A percentile compares a stretch with the other conserved stretches of the same genome.
Conservation (phyloP, 2,797 vertebrate genomes). For the Calcarius lapponicus region DNA sequence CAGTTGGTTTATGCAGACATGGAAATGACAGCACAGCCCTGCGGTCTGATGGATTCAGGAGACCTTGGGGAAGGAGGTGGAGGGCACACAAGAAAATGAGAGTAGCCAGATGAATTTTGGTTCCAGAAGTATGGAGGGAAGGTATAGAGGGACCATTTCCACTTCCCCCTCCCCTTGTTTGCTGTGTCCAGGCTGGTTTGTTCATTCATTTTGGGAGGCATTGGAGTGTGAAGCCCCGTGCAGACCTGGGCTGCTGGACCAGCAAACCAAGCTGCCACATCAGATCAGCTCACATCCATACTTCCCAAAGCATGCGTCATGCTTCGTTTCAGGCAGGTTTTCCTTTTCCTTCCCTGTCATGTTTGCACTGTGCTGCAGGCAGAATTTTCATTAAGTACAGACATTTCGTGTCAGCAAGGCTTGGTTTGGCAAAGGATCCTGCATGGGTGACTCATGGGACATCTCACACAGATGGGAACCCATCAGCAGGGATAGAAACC, state of each 20-base stretch:
- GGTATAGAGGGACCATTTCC: not conserved
- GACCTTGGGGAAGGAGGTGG: not conserved
- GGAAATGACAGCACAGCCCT: not conserved
- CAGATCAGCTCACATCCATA: not conserved
- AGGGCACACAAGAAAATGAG: not conserved
- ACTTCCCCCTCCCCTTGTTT: not conserved
- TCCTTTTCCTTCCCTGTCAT: not conserved
- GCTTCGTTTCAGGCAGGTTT: conserved; percentile 14
- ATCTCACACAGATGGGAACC: not conserved
- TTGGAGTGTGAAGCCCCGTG: not conserved
- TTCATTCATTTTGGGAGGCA: not conserved
- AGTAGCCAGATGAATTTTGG: not conserved
- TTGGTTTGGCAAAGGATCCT: not conserved
- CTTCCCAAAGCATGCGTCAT: not conserved
- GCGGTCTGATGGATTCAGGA: not conserved
- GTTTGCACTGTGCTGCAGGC: not conserved
- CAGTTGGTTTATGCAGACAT: not conserved
- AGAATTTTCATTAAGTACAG: not conserved
- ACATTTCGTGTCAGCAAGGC: not conserved
- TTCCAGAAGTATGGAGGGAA: not conserved
- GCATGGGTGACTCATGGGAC: not conserved
- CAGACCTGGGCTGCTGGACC: not conserved
- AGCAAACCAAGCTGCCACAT: conserved; percentile 7
- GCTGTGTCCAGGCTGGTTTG: not conserved
- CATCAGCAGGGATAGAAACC: not conserved